phyloP scores from a whole-genome alignment of 1,140 invertebrate species.

The Chrysomallon squamiferum region DNA sequence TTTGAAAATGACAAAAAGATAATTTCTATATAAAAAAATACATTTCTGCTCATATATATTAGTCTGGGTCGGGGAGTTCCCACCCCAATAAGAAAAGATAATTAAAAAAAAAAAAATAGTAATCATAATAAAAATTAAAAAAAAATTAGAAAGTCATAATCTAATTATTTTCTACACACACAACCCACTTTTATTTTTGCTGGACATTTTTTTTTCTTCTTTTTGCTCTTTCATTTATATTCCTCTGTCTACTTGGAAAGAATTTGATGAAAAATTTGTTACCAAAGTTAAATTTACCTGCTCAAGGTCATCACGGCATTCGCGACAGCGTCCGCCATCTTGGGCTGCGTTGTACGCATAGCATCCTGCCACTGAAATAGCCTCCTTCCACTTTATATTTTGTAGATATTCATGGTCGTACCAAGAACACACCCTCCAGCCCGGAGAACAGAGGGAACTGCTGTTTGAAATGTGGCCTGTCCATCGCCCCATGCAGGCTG shows the following conservation, averaged over 20 bases:
- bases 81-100: too few species aligned
- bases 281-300: constrained; percentile 36
- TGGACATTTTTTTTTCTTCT: not conserved
- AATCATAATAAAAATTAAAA: too few species aligned
- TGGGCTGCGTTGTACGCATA: constrained; percentile 59
- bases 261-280: too few species aligned
- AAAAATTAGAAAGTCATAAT: too few species aligned
- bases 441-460: constrained; percentile 44
- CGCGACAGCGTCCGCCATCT: constrained; percentile 52
- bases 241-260: not conserved
- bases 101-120: too few species aligned
- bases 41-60: too few species aligned
- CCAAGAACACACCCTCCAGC: constrained; percentile 58
- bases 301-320: constrained; percentile 42
- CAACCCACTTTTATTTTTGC: not conserved
- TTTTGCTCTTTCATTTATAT: not conserved
- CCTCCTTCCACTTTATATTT: constrained; percentile 52
- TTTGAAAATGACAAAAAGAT: too few species aligned
- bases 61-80: too few species aligned
- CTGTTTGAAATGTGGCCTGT: constrained; percentile 52
- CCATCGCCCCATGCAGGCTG: constrained; percentile 53
- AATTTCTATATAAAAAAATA: too few species aligned
- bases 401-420: constrained; percentile 37
- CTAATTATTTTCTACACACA: not conserved
- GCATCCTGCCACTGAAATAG: constrained; percentile 49